Evolutionary conservation across 2,797 vertebrate species (phyloP), one percentile per base, ranked within the genome.

Genomic region (Trematomus bernacchii): DNA sequence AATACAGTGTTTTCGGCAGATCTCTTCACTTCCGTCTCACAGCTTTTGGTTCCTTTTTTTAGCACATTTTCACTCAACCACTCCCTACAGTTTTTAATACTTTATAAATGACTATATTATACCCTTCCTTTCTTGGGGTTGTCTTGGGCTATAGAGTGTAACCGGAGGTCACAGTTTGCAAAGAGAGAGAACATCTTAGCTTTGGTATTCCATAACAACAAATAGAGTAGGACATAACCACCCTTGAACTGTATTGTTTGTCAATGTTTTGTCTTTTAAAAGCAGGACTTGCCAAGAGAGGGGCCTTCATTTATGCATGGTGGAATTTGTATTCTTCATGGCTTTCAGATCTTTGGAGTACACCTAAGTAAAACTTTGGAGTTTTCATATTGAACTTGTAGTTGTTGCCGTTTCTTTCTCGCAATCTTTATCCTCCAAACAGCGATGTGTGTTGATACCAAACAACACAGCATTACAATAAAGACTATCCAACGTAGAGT

Each of bases 401-500:
- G n/a, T 11, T 62, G 19, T 0, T 3, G 27, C 18, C 1, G 10
- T 23, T 16, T 50, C 73, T 58, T 75, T 18, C 6, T 46, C 21
- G 65, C 12, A 37, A 44, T 3, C 5, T 73, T 70, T 19, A 50
- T 89, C 48, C 55, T 71, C 76, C 86, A 74, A 27, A 18, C 58
- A 51, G 14, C 2, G 1, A 90, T 18, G 59, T 83, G 77, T 15
- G 68, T 73, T 10, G 23, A 19, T 43, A 73, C 9, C 21, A 90
- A 71, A 87, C 77, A 88, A 16, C 59, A 71, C 51, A 93, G 37
- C 71, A 90, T 73, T 2, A 69, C 33, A 61, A 82, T 52, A 52
- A 92, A 90, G 30, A 92, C 11, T 54, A 92, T 88, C 93, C 93
- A 93, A 7, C 93, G 90, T 7, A 93, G 87, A 79, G 9, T 50